These are phyloP conservation scores for Spodoptera frugiperda DNA, from an alignment of 1,140 invertebrate genomes.

Conservation along the genomic window DNA sequence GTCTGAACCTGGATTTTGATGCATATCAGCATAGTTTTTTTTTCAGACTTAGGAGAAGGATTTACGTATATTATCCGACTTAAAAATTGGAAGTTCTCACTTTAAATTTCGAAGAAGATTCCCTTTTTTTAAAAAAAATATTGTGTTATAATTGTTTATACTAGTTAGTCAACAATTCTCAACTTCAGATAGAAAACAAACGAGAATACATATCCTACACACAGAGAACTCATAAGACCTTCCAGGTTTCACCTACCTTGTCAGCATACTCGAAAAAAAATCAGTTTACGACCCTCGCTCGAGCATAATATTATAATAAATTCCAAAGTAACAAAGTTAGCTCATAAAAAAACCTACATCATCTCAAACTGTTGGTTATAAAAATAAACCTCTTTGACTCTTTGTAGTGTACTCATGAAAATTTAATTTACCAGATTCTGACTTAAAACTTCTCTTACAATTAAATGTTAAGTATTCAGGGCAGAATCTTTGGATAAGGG, in stretches of 20 bases:
- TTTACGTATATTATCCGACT: too few relatives aligned
- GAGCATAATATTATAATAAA: conserved; percentile 33
- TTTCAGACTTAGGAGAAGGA: too few relatives aligned
- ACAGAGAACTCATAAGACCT: background rate
- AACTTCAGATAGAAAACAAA: too few relatives aligned
- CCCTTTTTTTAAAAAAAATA: too few relatives aligned
- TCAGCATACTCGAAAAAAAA: background rate
- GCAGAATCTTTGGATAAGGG: conserved; percentile 9
- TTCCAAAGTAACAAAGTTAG: conserved; percentile 35
- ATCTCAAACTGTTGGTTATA: conserved; percentile 14
- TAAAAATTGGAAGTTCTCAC: too few relatives aligned
- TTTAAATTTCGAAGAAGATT: too few relatives aligned
- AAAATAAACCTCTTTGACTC: conserved; percentile 26
- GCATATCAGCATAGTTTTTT: too few relatives aligned
- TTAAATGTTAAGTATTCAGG: conserved; percentile 10
- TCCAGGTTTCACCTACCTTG: background rate
- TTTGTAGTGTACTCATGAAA: conserved; percentile 28
- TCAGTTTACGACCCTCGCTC: background rate
- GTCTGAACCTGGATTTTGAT: too few relatives aligned
- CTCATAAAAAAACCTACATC: conserved; percentile 27
- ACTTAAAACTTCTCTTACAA: conserved; percentile 4
- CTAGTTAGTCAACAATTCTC: too few relatives aligned
- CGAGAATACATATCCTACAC: too few relatives aligned
- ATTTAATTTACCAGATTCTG: conserved; percentile 21
- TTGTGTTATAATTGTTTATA: too few relatives aligned